Base-by-base conservation (phyloP, 1,140 invertebrate genomes). In the Lethrus apterus region DNA sequence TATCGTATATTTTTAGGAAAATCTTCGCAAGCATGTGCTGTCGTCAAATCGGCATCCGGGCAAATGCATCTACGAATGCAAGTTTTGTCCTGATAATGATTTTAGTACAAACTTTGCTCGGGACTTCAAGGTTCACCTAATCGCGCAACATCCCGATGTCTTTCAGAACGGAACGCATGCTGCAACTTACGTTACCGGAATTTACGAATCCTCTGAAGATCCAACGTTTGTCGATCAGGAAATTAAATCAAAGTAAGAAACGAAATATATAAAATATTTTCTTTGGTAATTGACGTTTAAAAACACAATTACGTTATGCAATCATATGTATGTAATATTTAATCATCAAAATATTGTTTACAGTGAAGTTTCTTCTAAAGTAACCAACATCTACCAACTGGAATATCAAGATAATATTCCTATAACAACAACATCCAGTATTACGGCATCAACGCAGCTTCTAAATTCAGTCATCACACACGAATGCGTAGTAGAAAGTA, bases 11-110 rank as follows among this genome's bases (percentile, higher is more conserved):
- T 46, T 59, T 68, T 69, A 89, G 80, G 89, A 91, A 64, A 92
- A 92, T 64, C 72, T 93, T 4, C 75, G 89, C 2, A 92, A 91
- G 58, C 89, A 93, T 66, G 78, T 89, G 3, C 62, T 89, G 0
- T 80, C 79, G n/a, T 88, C 84, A 2, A 80, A 74, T 40, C 78
- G 83, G 32, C 89, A 93, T 65, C 73, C 76, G 1, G 86, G 84
- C 3, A 76, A 83, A 57, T 79, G 66, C 45, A 75, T 92, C 7
- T 93, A 92, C 66, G 77, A 82, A 18, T 93, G 89, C 59, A 68
- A 71, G 17, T 67, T 71, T 33, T 87, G 84, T 59, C 33, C 23
- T 21, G 65, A 48, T 51, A 32, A 29, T 50, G 57, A 19, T 44
- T 83, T 70, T 61, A 67, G 64, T 47, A 76, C 76, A 1, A 86